Base-by-base conservation (phyloP, 2,797 vertebrate genomes). In the Tapirus indicus region DNA sequence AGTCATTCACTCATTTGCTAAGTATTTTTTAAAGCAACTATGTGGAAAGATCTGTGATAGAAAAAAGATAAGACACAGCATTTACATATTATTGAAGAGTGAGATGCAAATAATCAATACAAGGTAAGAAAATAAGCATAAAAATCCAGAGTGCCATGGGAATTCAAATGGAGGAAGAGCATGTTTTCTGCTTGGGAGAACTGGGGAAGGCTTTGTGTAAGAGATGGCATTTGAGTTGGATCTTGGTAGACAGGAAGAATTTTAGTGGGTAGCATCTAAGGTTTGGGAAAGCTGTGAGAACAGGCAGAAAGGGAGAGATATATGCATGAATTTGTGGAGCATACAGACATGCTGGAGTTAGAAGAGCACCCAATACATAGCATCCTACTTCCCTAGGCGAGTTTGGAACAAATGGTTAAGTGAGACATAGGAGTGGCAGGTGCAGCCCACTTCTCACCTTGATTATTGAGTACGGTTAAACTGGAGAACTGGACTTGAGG, bases 1-100 rank as follows among this genome's bases (percentile, higher is more conserved):
- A 85, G 41, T 71, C 41, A 69, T n/a, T 94, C 62, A 72, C 62
- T 88, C 44, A n/a, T 94, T 58, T 78, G 58, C 52, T 91, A 88
- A 83, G 38, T 20, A 71, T 54, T 71, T 74, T 90, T 78, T 41
- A 78, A 95, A 96, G 23, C 27, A 62, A 72, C 11, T 6, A 14
- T n/a, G n/a, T 94, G 82, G 58, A 93, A 93, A 91, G 72, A 75
- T 38, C 56, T 92, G 21, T 69, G 38, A 80, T 27, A 41, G 35
- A 82, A 72, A 90, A 47, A 78, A 60, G 44, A 38, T 54, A 77
- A 64, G 68, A 66, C 1, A 35, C 60, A 14, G 27, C 12, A 86
- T 47, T 64, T 77, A 14, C 0, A 8, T 21, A 78, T 74, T 86
- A 54, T 35, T 47, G 47, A 75, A 20, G 35, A 80, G 21, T 38